phyloP scores from a whole-genome alignment of 2,888 invertebrate genomes.

The Ophion ellenae region DNA sequence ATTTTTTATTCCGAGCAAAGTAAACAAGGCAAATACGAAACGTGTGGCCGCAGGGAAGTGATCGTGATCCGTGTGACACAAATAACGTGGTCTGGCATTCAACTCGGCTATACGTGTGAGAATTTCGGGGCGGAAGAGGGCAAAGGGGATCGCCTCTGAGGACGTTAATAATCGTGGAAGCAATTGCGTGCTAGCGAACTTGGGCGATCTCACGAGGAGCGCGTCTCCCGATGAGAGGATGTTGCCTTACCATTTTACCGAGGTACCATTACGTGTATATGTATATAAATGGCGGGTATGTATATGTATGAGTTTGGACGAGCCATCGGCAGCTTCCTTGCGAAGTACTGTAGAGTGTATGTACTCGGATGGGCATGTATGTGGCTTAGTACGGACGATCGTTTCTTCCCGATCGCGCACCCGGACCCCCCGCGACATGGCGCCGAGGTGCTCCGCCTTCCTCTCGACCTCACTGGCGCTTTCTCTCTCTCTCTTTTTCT shows the following conservation, averaged over 20 bases:
- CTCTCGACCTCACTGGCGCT: constrained; percentile 40
- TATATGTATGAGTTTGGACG: constrained; percentile 46
- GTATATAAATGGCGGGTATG: constrained; percentile 5
- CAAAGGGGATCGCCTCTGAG: constrained; percentile 23
- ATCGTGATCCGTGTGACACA: constrained; percentile 28
- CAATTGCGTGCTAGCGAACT: constrained; percentile 58
- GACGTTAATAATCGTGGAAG: constrained; percentile 69
- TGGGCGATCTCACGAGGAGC: constrained; percentile 50
- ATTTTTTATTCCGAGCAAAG: too few species aligned
- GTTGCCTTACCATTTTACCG: constrained; percentile 21
- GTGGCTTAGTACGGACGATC: constrained; percentile 67
- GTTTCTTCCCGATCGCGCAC: constrained; percentile 66
- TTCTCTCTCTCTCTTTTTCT: constrained; percentile 41
- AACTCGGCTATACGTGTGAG: constrained; percentile 78
- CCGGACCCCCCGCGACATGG: constrained; percentile 83
- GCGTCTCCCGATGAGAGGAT: constrained; percentile 24
- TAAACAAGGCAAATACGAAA: background rate
- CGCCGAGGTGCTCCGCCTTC: constrained; percentile 83
- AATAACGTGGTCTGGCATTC: constrained; percentile 77
- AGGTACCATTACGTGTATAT: constrained; percentile 1
- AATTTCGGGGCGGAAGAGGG: background rate
- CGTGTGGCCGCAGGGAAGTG: constrained; percentile 1
- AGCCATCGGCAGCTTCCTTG: constrained; percentile 70
- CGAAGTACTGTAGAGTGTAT: constrained; percentile 41
- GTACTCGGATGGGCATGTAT: constrained; percentile 8